phyloP scores from a whole-genome alignment of 2,888 invertebrate genomes.

The Erebia ligea region DNA sequence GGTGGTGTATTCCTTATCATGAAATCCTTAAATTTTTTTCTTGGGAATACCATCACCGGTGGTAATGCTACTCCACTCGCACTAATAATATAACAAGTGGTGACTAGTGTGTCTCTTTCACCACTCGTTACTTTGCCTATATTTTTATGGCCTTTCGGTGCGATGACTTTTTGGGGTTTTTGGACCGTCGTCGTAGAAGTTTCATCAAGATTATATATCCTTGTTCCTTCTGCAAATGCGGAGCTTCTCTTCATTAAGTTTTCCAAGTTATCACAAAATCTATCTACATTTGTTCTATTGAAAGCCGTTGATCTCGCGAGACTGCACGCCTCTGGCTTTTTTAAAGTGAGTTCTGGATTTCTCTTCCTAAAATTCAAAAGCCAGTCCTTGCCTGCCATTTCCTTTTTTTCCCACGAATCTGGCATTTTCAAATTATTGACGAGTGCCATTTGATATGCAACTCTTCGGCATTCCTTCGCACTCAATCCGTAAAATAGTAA shows the following conservation, averaged over 20 bases:
- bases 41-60: neutral
- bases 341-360: neutral
- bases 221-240: neutral
- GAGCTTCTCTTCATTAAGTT: neutral
- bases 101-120: neutral
- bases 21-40: neutral
- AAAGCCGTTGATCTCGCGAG: neutral
- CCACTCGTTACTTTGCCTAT: neutral
- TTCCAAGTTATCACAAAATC: slow-evolving; percentile 1
- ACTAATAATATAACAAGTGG: neutral
- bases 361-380: slow-evolving; percentile 2
- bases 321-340: neutral
- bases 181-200: neutral
- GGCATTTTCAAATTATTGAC: neutral
- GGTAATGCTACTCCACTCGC: slow-evolving; percentile 1
- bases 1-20: slow-evolving; percentile 3
- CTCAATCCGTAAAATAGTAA: neutral
- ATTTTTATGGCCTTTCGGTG: slow-evolving; percentile 2
- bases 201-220: too few relatives aligned
- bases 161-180: slow-evolving; percentile 1
- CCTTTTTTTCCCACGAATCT: neutral
- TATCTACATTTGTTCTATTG: slow-evolving; percentile 1
- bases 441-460: neutral
- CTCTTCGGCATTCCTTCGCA: neutral
- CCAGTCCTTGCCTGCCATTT: neutral